Conservation (phyloP, 1,140 invertebrate genomes). For the Idris sp. region DNA sequence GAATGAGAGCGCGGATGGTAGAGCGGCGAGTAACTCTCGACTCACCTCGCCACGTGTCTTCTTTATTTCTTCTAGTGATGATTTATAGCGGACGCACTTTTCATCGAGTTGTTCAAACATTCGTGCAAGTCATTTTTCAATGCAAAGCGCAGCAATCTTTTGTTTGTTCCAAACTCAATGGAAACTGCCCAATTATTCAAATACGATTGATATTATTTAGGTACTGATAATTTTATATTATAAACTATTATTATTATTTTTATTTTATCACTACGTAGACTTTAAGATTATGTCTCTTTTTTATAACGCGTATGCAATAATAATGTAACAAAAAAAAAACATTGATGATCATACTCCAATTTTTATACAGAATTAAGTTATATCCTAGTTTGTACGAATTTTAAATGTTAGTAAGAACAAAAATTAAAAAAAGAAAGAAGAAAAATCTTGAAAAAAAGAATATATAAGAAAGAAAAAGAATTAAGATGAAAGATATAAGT, state of each 20-base stretch:
- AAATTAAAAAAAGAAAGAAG: slow-evolving; percentile 12
- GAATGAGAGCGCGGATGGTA: slow-evolving; percentile 37
- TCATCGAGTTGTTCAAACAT: slow-evolving; percentile 75
- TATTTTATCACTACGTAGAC: slow-evolving; percentile 49
- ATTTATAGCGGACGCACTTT: slow-evolving; percentile 71
- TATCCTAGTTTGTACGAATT: slow-evolving; percentile 43
- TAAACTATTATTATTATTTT: slow-evolving; percentile 52
- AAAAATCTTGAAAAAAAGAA: slow-evolving; percentile 44
- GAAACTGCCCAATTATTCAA: slow-evolving; percentile 70
- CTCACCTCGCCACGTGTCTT: slow-evolving; percentile 53
- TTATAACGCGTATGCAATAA: slow-evolving; percentile 63
- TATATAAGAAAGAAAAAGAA: slow-evolving; percentile 28
- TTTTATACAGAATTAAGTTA: slow-evolving; percentile 50
- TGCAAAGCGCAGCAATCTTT: slow-evolving; percentile 1
- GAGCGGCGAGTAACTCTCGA: slow-evolving; percentile 31
- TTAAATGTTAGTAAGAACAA: slow-evolving; percentile 22
- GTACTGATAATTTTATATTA: slow-evolving; percentile 56
- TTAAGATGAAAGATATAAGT: slow-evolving; percentile 37
- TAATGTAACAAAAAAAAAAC: slow-evolving; percentile 62
- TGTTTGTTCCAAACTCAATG: slow-evolving; percentile 71
- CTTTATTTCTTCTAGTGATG: slow-evolving; percentile 61
- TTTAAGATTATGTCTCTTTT: slow-evolving; percentile 49
- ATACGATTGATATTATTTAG: slow-evolving; percentile 56
- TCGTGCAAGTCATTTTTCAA: slow-evolving; percentile 1
- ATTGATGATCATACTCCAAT: slow-evolving; percentile 55